Conservation (phyloP, 92 coral and sea anemone species). For the Muricea muricata region DNA sequence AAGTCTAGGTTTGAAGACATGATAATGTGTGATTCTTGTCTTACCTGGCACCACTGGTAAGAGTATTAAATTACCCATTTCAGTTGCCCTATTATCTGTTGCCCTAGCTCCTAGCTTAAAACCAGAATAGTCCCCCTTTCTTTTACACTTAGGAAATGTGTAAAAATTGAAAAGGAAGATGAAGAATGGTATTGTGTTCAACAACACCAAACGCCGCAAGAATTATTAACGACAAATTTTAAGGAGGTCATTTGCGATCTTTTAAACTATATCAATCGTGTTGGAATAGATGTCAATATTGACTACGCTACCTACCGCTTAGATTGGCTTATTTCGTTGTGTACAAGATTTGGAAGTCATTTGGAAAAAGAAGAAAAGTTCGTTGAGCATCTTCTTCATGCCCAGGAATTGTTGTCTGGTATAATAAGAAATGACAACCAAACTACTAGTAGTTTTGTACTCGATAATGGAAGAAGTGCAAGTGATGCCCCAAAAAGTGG, state of each 20-base stretch:
- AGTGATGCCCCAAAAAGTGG: conserved; percentile 16
- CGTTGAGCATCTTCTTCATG: conserved; percentile 11
- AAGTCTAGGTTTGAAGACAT: too few relatives aligned
- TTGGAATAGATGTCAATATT: background rate
- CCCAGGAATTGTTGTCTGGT: conserved; percentile 19
- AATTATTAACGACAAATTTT: conserved; percentile 49
- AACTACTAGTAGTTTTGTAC: background rate
- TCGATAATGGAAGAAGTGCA: background rate
- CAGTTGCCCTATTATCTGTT: too few relatives aligned
- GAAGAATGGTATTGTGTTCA: too few relatives aligned
- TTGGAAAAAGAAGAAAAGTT: conserved; percentile 28
- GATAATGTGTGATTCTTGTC: too few relatives aligned
- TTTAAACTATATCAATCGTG: background rate
- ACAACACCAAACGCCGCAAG: conserved; percentile 57
- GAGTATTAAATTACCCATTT: too few relatives aligned
- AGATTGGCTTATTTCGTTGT: conserved; percentile 54
- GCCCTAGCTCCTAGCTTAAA: too few relatives aligned
- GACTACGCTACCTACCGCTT: conserved; percentile 11
- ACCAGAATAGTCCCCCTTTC: too few relatives aligned
- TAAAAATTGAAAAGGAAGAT: too few relatives aligned
- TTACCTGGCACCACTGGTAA: too few relatives aligned
- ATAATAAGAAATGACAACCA: background rate
- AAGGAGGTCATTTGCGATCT: conserved; percentile 63
- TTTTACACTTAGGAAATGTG: too few relatives aligned
- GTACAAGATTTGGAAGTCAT: conserved; percentile 47